Conservation (phyloP, 2,113 vertebrate genomes). For the Heterocephalus glaber region DNA sequence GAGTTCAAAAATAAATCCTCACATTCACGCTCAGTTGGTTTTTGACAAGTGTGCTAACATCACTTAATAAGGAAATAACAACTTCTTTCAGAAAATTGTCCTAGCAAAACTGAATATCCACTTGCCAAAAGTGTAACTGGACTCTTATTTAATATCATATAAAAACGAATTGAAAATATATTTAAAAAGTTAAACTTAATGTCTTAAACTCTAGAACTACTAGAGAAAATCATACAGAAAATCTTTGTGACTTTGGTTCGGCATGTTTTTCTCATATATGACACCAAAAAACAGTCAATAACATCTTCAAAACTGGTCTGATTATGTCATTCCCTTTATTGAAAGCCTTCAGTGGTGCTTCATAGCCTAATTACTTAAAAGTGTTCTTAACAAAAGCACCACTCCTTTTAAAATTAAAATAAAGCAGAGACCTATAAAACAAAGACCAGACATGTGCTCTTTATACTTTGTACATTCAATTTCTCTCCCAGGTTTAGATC, state of each 20-base stretch:
- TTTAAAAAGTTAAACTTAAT: neutral
- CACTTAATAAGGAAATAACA: neutral
- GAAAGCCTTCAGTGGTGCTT: neutral
- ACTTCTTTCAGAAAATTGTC: neutral
- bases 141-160: neutral
- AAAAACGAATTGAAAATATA: neutral
- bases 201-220: neutral
- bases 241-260: neutral
- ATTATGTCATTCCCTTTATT: neutral
- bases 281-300: neutral
- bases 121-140: neutral
- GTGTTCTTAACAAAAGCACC: neutral
- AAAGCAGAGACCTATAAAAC: neutral
- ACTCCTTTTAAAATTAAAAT: neutral
- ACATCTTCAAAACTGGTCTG: neutral
- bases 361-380: neutral
- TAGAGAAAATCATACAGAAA: neutral
- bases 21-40: neutral
- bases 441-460: neutral
- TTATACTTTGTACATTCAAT: neutral
- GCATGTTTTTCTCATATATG: neutral
- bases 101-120: neutral
- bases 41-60: neutral
- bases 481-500: neutral
- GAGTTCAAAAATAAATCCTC: neutral